A percentile compares a stretch with the other conserved stretches of the same genome.
phyloP scores from a whole-genome alignment of 2,888 invertebrate species.

The Tetragnatha montana region DNA sequence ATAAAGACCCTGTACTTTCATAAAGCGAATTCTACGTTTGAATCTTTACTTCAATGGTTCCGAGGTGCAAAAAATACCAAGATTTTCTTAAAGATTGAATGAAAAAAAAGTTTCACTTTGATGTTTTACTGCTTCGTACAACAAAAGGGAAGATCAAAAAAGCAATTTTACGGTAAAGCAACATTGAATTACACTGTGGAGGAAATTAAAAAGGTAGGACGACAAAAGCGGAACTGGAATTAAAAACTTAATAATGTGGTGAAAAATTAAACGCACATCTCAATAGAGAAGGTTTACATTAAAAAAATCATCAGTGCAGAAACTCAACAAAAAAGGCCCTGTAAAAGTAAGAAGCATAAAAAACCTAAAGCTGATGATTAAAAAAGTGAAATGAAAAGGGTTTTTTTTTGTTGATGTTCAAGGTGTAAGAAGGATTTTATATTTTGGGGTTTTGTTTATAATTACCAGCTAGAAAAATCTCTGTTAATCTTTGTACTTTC shows the following conservation, averaged over 20 bases:
- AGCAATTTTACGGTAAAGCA: conserved; percentile 14
- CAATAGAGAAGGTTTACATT: background rate
- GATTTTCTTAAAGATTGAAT: too few species aligned
- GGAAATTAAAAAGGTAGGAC: conserved; percentile 10
- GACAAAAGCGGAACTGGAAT: conserved; percentile 21
- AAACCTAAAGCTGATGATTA: conserved; percentile 9
- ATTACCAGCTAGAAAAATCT: conserved; percentile 46
- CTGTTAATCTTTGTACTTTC: conserved; percentile 43
- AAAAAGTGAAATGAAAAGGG: background rate
- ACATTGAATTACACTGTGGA: background rate
- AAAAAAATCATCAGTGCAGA: conserved; percentile 9
- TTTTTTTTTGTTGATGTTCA: background rate
- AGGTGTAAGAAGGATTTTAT: background rate
- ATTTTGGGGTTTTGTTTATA: background rate
- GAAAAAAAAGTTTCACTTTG: background rate
- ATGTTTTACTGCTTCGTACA: background rate
- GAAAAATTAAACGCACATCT: conserved; percentile 31
- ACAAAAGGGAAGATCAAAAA: conserved; percentile 7
- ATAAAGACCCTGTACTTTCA: too few species aligned
- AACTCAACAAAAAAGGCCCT: background rate
- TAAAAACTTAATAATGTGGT: conserved; percentile 48
- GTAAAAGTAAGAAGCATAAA: conserved; percentile 5
- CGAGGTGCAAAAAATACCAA: too few species aligned
- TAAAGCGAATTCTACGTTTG: too few species aligned
- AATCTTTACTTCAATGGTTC: too few species aligned